These are phyloP conservation scores for Corydoras maculifer DNA, from an alignment of 2,113 vertebrate genomes.

Conservation along the genomic window DNA sequence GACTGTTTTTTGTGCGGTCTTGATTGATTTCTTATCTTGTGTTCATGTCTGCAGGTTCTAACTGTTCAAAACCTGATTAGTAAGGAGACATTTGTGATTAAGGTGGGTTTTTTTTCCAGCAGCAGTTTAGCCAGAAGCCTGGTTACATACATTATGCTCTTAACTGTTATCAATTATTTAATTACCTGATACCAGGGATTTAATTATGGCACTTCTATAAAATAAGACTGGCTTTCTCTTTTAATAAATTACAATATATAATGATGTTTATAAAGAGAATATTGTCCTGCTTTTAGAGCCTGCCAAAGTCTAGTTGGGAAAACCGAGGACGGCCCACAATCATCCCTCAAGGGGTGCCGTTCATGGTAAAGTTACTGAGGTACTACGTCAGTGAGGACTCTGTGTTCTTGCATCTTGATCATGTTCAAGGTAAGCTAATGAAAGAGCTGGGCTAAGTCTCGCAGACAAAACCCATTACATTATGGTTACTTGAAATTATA, in stretches of 20 bases:
- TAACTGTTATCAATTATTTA: too few species aligned
- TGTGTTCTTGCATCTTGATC: constrained; percentile 89
- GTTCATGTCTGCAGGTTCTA: constrained; percentile 74
- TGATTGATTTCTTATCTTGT: neutral
- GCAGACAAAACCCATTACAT: too few species aligned
- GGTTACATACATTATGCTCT: neutral
- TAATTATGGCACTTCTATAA: too few species aligned
- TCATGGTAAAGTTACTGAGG: constrained; percentile 85
- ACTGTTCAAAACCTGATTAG: constrained; percentile 79
- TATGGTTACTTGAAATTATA: neutral
- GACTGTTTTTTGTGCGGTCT: too few species aligned
- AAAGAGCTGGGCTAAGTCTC: neutral
- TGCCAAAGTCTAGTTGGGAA: constrained; percentile 80
- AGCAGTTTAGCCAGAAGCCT: neutral
- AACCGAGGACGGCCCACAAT: constrained; percentile 80
- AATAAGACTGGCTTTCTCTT: too few species aligned
- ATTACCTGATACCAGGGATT: too few species aligned
- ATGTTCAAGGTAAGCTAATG: constrained; percentile 75
- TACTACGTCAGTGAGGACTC: constrained; percentile 90
- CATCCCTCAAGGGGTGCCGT: constrained; percentile 91
- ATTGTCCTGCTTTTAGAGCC: constrained; percentile 63
- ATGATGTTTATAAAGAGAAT: too few species aligned
- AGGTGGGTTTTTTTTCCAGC: constrained; percentile 68
- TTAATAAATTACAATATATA: neutral
- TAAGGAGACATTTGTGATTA: constrained; percentile 84